Conservation (phyloP, 2,888 invertebrate species). For the Caenorhabditis becei region DNA sequence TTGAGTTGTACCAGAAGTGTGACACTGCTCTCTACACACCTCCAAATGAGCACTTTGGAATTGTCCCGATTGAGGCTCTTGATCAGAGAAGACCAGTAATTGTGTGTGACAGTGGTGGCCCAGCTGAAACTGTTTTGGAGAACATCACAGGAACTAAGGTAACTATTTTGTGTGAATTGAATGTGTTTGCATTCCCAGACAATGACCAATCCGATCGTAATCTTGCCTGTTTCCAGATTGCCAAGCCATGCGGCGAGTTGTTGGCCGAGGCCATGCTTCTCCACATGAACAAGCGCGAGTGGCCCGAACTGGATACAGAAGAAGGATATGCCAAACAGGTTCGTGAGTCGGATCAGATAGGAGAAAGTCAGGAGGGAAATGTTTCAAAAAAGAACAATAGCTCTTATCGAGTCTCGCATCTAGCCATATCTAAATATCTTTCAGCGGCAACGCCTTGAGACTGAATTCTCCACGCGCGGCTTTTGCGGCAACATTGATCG, state of each 20-base stretch:
- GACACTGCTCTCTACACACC: slow-evolving; percentile 90
- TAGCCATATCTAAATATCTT: slow-evolving; percentile 43
- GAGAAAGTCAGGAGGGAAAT: slow-evolving; percentile 35
- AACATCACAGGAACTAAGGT: slow-evolving; percentile 82
- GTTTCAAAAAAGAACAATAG: slow-evolving; percentile 60
- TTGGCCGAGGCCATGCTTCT: slow-evolving; percentile 79
- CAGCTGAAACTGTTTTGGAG: slow-evolving; percentile 90
- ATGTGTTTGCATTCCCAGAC: slow-evolving; percentile 4
- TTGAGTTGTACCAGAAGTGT: slow-evolving; percentile 82
- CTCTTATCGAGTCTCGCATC: slow-evolving; percentile 46
- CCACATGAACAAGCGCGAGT: slow-evolving; percentile 77
- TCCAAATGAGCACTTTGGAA: slow-evolving; percentile 97
- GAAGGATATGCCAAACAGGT: slow-evolving; percentile 77
- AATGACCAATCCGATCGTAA: slow-evolving; percentile 14
- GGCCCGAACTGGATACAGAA: slow-evolving; percentile 79
- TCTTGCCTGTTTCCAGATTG: slow-evolving; percentile 68
- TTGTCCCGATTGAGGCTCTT: slow-evolving; percentile 99
- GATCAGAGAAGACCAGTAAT: slow-evolving; percentile 94
- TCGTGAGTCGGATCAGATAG: slow-evolving; percentile 57
- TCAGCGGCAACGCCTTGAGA: slow-evolving; percentile 77
- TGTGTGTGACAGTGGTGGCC: slow-evolving; percentile 96
- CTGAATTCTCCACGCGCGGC: slow-evolving; percentile 77
- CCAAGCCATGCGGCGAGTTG: slow-evolving; percentile 75
- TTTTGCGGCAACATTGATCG: slow-evolving; percentile 79
- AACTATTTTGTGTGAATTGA: slow-evolving; percentile 15